Evolutionary conservation across 2,888 invertebrate genomes (phyloP), one percentile per base, ranked within the genome.

Genomic region (Melinopterus prodromus): DNA sequence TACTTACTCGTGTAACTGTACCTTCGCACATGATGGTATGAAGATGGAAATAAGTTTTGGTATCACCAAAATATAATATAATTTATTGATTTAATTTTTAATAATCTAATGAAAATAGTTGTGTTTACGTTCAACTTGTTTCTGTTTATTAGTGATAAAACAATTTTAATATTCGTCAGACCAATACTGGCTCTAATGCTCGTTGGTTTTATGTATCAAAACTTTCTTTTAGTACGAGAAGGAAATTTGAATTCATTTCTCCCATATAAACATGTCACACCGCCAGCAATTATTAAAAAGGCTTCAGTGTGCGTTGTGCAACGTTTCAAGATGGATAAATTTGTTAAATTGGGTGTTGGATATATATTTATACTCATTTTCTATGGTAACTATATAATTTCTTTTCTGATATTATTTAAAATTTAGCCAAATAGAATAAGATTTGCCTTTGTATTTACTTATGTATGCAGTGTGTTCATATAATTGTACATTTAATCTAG

Each of bases 171-270:
- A 38, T 53, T 12, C 53, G 3, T 53, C 12, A 12, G 12, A 53
- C 53, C 53, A 53, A 53, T 53, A 53, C 53, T 53, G 53, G 2
- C 12, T 53, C 9, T 53, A 1, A 6, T 53, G 53, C 9, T 12
- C 53, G 5, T 53, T 53, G 7, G 12, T 53, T 12, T 53, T 53
- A 37, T 72, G 35, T 26, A 74, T 74, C 35, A 74, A 74, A 74
- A 74, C 74, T 74, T 74, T 74, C 74, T 74, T 74, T 53, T n/a
- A 36, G 71, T 71, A 71, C 74, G 26, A 74, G 74, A 71, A 71
- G 26, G 71, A 71, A 71, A 71, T 71, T 71, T 71, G 26, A 71
- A 71, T 71, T 74, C 37, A n/a, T 15, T 74, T 74, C 16, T 71
- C 26, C 36, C 37, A 74, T 74, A 74, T 74, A 74, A 36, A 74